phyloP scores from a whole-genome alignment of 2,888 invertebrate species.

The Agrochola lychnidis region DNA sequence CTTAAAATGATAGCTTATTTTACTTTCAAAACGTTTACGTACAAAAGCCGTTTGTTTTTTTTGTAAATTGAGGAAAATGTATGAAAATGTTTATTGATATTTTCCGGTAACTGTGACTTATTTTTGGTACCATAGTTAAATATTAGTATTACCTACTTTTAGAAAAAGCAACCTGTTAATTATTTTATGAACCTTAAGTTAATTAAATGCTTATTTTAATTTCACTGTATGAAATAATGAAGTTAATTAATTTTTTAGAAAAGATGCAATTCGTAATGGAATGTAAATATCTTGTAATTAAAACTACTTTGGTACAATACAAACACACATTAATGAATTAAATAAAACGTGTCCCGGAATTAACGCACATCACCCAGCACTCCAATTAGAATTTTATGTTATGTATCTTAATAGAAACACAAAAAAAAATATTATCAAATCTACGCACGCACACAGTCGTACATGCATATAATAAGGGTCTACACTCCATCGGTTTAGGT shows the following conservation, averaged over 20 bases:
- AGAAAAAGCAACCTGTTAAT: not conserved
- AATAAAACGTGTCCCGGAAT: too few relatives aligned
- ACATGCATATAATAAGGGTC: too few relatives aligned
- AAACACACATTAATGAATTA: too few relatives aligned
- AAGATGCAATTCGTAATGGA: not conserved
- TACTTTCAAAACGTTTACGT: constrained; percentile 12
- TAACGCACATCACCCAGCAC: too few relatives aligned
- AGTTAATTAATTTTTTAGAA: not conserved
- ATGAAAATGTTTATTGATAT: not conserved
- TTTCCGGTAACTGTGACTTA: not conserved
- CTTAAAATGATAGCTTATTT: constrained; percentile 25
- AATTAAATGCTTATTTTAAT: not conserved
- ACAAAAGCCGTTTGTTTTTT: not conserved
- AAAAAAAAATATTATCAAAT: too few relatives aligned
- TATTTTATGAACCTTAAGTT: not conserved
- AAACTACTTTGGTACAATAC: not conserved
- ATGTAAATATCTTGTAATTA: not conserved
- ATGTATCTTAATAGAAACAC: too few relatives aligned
- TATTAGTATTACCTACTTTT: not conserved
- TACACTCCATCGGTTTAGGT: too few relatives aligned
- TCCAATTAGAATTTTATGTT: too few relatives aligned
- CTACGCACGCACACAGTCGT: too few relatives aligned
- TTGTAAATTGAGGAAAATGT: constrained; percentile 1
- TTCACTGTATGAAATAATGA: not conserved
- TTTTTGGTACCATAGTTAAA: not conserved